Evolutionary conservation across 2,113 vertebrate species (phyloP), one percentile per base, ranked within the genome.

Genomic region (Hemibates koningsi): DNA sequence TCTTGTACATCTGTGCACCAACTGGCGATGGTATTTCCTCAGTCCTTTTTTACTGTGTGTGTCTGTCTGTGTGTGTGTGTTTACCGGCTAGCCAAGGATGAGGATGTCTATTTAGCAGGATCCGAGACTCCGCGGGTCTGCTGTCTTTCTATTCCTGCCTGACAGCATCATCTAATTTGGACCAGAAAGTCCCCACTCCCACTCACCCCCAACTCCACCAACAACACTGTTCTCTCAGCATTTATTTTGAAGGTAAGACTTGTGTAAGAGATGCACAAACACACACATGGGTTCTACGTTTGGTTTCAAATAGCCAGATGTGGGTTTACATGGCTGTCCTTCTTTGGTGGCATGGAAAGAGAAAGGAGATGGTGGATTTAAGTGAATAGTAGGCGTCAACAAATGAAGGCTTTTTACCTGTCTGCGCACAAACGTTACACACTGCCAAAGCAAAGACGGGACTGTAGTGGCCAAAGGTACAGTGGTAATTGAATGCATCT

Each of bases 11-110:
- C 88, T 94, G 85, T 88, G 88, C 87, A 88, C 86, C 88, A 89
- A 94, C 86, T 95, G 92, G 68, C 76, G 83, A 3, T 89, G 91
- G 94, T 93, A 91, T 94, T 93, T 94, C 94, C 92, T 95, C 91
- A 89, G 83, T 89, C 78, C 10, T 66, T 87, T 48, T 91, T 80
- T 76, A 36, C 87, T 88, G 7, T 89, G 83, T 93, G 92, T 92
- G 84, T 91, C 50, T 94, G 82, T 86, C 10, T 90, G 83, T 91
- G 38, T 88, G 68, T 88, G 83, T 91, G 34, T 87, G 63, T 88
- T 86, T 92, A 88, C 86, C 90, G 93, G 90, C 82, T 36, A 57
- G 89, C 71, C 82, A 88, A 87, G 87, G 85, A 91, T 86, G 88
- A 89, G 68, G 52, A 9, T 83, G 90, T 93, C 93, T 94, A 90